Evolutionary conservation across 2,888 invertebrate genomes (phyloP).

Genomic region (Cerastoderma edule): DNA sequence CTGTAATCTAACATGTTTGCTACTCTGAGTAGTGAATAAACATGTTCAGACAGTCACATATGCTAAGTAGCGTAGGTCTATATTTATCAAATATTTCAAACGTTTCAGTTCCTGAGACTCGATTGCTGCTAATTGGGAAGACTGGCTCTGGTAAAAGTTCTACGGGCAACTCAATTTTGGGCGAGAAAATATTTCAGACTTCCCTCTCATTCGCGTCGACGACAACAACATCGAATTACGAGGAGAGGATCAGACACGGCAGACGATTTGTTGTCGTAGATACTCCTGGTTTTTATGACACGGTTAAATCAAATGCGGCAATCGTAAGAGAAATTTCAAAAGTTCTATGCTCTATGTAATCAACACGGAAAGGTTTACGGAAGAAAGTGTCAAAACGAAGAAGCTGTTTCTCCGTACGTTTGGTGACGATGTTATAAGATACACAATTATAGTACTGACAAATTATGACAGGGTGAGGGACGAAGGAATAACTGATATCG

Average conservation of each 20-base stretch:
- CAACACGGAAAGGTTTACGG: conserved; percentile 32
- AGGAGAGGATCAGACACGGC: conserved; percentile 17
- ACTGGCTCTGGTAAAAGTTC: conserved; percentile 48
- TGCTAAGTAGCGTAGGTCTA: too few relatives aligned
- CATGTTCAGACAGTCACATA: too few relatives aligned
- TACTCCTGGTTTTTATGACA: conserved; percentile 47
- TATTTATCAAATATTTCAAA: too few relatives aligned
- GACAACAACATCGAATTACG: conserved; percentile 24
- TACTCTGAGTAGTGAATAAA: too few relatives aligned
- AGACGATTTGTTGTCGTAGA: conserved; percentile 36
- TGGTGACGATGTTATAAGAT: conserved; percentile 22
- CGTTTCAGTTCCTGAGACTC: conserved; percentile 6
- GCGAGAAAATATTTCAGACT: conserved; percentile 27
- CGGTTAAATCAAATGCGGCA: conserved; percentile 13
- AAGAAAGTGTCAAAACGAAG: conserved; percentile 29
- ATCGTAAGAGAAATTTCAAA: conserved; percentile 27
- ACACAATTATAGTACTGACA: conserved; percentile 35
- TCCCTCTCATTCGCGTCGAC: conserved; percentile 1
- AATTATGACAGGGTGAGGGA: conserved; percentile 28
- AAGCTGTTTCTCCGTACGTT: conserved; percentile 28
- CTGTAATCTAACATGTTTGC: too few relatives aligned
- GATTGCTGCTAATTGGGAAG: conserved; percentile 38
- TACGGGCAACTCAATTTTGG: conserved; percentile 39
- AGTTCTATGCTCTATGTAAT: conserved; percentile 31
- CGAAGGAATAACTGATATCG: conserved; percentile 11